Evolutionary conservation across 2,888 invertebrate genomes (phyloP).

Genomic region (Phlogophora meticulosa): DNA sequence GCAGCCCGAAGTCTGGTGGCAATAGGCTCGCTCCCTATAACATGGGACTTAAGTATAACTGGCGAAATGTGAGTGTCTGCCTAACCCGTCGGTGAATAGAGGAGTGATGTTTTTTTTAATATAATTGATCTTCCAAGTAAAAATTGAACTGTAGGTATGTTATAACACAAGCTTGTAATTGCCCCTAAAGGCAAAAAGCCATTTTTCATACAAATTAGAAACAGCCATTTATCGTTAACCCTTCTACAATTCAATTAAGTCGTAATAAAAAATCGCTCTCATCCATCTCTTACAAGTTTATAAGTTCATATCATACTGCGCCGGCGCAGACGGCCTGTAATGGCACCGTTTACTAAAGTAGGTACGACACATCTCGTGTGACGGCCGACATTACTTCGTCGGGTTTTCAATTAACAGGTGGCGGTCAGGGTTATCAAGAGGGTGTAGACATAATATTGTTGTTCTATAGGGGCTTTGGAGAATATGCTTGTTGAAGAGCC

Average conservation of each 20-base stretch:
- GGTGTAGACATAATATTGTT: not conserved
- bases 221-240: not conserved
- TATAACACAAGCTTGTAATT: not conserved
- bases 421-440: constrained; percentile 46
- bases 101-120: no score
- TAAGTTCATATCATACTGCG: constrained; percentile 33
- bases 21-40: no score
- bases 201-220: constrained; percentile 3
- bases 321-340: constrained; percentile 46
- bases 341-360: constrained; percentile 55
- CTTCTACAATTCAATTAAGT: constrained; percentile 53
- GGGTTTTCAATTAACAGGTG: constrained; percentile 66
- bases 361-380: constrained; percentile 40
- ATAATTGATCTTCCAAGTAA: not conserved
- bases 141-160: not conserved
- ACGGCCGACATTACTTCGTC: constrained; percentile 55
- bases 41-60: no score
- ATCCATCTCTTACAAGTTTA: constrained; percentile 42
- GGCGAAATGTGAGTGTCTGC: no score
- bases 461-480: not conserved
- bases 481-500: not conserved
- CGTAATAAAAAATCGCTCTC: constrained; percentile 49
- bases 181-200: not conserved
- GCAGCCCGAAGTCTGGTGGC: no score
- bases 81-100: no score